Evolutionary conservation across 2,113 vertebrate genomes (phyloP), one percentile per base, ranked within the genome.

Genomic region (Cervus canadensis): DNA sequence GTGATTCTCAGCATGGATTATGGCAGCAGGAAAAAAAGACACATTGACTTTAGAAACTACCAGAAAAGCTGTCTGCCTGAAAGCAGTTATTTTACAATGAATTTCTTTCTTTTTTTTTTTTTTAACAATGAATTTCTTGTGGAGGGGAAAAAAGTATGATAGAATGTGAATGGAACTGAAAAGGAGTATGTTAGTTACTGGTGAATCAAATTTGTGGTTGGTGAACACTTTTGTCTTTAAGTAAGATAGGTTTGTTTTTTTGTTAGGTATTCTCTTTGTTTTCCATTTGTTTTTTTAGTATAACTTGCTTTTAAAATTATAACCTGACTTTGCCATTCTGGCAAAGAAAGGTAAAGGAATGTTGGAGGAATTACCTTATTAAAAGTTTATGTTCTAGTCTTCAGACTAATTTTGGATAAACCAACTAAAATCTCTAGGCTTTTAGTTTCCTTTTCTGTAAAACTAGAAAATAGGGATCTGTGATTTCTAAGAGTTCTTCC

Each of bases 261-360:
- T 86, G 7, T 33, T 94, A 62, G 17, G 9, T 57, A 43, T 81
- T 96, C 4, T 96, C 25, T 90, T 50, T 86, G 8, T 85, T 91
- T 93, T 62, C 19, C 43, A 82, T 85, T 93, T 16, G 76, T 13
- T 30, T 52, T 88, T 95, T 43, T 11, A 59, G 25, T 71, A 2
- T 96, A 50, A 81, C 74, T 96, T 62, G 26, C 60, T 90, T 96
- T 95, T 26, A 90, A 97, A 97, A 89, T 96, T 79, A 91, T 56
- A 89, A 84, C 25, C 57, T 95, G 28, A 93, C 14, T 64, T 96
- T 87, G 23, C 45, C 40, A 21, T 84, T 45, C 13, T 96, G 48
- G 85, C 89, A 48, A 23, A 59, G 79, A 87, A 90, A 76, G 57
- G 3, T 59, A 59, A 96, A 89, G n/a, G 45, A 28, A 78, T 60